Evolutionary conservation across 2,113 vertebrate genomes (phyloP).

Genomic region (Notarius lentiginosus): DNA sequence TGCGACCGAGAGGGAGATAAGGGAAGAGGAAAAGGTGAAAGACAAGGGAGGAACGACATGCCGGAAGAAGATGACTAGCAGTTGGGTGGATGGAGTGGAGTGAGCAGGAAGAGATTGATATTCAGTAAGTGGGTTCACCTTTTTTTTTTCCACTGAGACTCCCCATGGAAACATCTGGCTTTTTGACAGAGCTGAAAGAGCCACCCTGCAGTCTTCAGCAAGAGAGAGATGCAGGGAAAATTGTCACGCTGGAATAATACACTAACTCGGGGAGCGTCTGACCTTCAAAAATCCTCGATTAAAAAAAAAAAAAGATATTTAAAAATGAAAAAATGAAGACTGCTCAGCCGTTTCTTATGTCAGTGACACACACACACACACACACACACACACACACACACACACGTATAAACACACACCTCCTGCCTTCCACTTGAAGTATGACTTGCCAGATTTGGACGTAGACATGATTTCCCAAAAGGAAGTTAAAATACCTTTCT

Average conservation of each 20-base stretch:
- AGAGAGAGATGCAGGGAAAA: slow-evolving; percentile 17
- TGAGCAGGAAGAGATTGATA: slow-evolving; percentile 34
- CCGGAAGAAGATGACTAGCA: slow-evolving; percentile 51
- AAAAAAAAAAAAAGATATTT: background rate
- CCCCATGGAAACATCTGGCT: slow-evolving; percentile 46
- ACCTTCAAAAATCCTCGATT: slow-evolving; percentile 66
- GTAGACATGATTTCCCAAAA: slow-evolving; percentile 49
- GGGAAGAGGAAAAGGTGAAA: slow-evolving; percentile 48
- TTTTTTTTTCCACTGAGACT: background rate
- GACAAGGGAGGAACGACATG: slow-evolving; percentile 28
- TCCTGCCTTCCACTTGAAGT: slow-evolving; percentile 15
- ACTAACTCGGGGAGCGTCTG: slow-evolving; percentile 58
- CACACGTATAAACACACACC: too few relatives aligned
- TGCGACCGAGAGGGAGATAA: slow-evolving; percentile 51
- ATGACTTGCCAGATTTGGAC: slow-evolving; percentile 23
- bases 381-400: slow-evolving; percentile 39
- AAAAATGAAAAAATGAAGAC: slow-evolving; percentile 26
- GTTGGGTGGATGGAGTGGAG: slow-evolving; percentile 12
- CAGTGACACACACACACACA: slow-evolving; percentile 32
- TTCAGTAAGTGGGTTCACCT: slow-evolving; percentile 27
- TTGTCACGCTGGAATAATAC: slow-evolving; percentile 32
- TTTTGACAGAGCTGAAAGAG: slow-evolving; percentile 27
- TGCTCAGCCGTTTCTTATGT: slow-evolving; percentile 12
- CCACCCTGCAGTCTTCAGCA: slow-evolving; percentile 6
- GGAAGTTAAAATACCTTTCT: slow-evolving; percentile 48